Base-by-base conservation (phyloP, 2,797 vertebrate genomes). In the Hippopotamyrus pictus region DNA sequence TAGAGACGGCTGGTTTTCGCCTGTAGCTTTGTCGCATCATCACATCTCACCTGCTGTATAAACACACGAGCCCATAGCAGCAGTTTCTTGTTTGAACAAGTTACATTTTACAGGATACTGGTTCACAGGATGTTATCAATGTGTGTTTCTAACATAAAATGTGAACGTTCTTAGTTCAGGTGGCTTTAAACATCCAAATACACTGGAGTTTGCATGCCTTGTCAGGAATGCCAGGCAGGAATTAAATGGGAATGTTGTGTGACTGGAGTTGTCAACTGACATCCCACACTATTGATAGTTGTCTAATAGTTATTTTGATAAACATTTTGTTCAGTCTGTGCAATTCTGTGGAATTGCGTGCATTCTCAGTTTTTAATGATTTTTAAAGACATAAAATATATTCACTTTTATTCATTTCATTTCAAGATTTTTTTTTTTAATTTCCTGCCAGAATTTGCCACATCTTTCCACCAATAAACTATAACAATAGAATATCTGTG, bases 51-150 rank as follows among this genome's bases (percentile, higher is more conserved):
- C 90, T 88, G 48, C 89, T 57, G 53, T 91, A 90, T 91, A 90
- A 92, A 87, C n/a, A 48, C 53, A 90, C 89, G 91, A 90, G 89
- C 92, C 91, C 54, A 25, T 92, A 91, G 92, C 91, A 33, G 44
- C 90, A 90, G 91, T 91, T 94, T 94, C 92, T 41, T 92, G 93
- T 94, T 93, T 89, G 88, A 92, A 91, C 94, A 91, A 92, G 94
- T 93, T 90, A 76, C 89, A 48, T 25, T 88, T 69, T 84, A 86
- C 19, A 46, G 76, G 84, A 83, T 82, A 83, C 48, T 53, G 9
- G n/a, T 85, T 88, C 29, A 73, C 37, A 22, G 53, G 50, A 51
- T 85, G 53, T 62, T 88, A 84, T 88, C 62, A 87, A 87, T 87
- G 19, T 25, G 50, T 62, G 65, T 88, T 82, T 79, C 85, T 88